These are phyloP conservation scores for Drosophila subsilvestris DNA, from an alignment of 2,888 invertebrate genomes.

Conservation along the genomic window DNA sequence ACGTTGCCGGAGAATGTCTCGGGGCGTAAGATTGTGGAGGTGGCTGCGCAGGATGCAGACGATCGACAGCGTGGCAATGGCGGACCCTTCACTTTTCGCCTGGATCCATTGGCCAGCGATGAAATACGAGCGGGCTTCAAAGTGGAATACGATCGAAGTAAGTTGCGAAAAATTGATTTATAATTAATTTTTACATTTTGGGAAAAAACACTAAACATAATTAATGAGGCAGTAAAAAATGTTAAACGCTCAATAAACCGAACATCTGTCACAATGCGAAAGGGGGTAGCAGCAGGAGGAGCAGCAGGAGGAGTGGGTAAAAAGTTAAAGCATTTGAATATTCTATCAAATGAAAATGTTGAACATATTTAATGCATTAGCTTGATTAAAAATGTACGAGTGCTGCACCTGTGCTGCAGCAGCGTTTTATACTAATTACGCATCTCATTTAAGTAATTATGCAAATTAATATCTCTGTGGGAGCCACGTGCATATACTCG, in stretches of 20 bases:
- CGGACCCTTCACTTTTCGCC: conserved; percentile 95
- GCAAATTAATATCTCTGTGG: conserved; percentile 56
- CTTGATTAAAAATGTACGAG: conserved; percentile 53
- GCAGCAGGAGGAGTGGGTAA: conserved; percentile 13
- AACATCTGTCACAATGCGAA: conserved; percentile 24
- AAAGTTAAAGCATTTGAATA: conserved; percentile 22
- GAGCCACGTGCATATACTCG: not conserved
- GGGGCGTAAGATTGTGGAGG: conserved; percentile 94
- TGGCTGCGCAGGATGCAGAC: conserved; percentile 95
- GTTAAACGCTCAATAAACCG: conserved; percentile 23
- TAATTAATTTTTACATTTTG: not conserved
- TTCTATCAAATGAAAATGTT: conserved; percentile 43
- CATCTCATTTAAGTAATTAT: conserved; percentile 70
- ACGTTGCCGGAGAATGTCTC: conserved; percentile 96
- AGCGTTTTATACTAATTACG: conserved; percentile 59
- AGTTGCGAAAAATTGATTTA: conserved; percentile 79
- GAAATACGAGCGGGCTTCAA: conserved; percentile 96
- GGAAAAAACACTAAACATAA: conserved; percentile 29
- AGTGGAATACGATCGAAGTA: conserved; percentile 97
- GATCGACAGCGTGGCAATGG: conserved; percentile 96
- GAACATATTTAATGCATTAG: conserved; percentile 50
- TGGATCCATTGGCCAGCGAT: conserved; percentile 96
- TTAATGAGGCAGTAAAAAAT: conserved; percentile 26
- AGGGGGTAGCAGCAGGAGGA: conserved; percentile 6
- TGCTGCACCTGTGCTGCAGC: conserved; percentile 12